Evolutionary conservation across 2,113 vertebrate species (phyloP).

Genomic region (Entelurus aequoreus): DNA sequence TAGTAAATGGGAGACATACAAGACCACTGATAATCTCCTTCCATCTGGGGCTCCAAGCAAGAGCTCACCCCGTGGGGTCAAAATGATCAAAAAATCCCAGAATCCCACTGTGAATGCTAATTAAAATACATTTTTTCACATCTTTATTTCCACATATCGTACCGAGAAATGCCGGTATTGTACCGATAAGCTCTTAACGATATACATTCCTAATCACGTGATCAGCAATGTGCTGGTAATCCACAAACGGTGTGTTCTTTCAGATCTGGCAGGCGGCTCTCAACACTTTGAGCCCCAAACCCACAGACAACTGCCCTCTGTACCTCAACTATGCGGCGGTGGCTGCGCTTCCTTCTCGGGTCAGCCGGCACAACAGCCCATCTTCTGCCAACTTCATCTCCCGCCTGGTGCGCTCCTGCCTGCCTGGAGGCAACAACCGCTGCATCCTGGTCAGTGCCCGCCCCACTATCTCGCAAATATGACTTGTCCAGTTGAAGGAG

Average conservation of each 20-base stretch:
- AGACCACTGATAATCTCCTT: too few species aligned
- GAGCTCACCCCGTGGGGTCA: too few species aligned
- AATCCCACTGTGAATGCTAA: too few species aligned
- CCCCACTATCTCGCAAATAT: not conserved
- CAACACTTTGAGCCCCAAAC: conserved; percentile 87
- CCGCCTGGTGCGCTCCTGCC: conserved; percentile 85
- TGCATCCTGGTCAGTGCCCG: conserved; percentile 85
- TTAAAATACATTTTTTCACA: too few species aligned
- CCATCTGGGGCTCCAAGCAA: too few species aligned
- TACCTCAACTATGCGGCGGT: conserved; percentile 88
- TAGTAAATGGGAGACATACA: too few species aligned
- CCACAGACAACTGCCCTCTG: conserved; percentile 93
- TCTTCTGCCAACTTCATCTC: conserved; percentile 89
- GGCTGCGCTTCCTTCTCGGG: conserved; percentile 83
- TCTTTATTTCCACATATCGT: too few species aligned
- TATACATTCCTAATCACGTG: too few species aligned
- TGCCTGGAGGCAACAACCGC: conserved; percentile 83
- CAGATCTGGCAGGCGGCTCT: conserved; percentile 89
- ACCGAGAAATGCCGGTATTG: too few species aligned
- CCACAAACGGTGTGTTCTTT: not conserved
- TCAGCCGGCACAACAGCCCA: conserved; percentile 95
- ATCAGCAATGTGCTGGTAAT: too few species aligned
- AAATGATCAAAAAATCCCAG: too few species aligned
- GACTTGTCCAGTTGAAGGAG: not conserved
- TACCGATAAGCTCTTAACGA: too few species aligned